Percentiles rank a stretch among this genome's conserved stretches.
These are phyloP conservation scores for Symphodus melops DNA, from an alignment of 2,113 vertebrate genomes.

Conservation along the genomic window DNA sequence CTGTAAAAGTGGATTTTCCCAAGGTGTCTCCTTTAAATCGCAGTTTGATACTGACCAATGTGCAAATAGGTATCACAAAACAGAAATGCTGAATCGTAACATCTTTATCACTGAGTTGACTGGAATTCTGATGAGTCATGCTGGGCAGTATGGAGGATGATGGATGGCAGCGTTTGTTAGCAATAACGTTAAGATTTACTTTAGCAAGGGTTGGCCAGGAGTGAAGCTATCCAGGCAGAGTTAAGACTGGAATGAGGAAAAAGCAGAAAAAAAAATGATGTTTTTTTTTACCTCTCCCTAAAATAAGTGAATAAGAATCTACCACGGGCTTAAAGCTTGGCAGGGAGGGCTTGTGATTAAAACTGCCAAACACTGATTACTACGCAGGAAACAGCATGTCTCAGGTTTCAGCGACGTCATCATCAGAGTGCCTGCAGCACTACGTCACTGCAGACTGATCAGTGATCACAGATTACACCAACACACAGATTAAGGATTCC, in stretches of 20 bases:
- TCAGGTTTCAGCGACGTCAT: slow-evolving; percentile 52
- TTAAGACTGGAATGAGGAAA: slow-evolving; percentile 7
- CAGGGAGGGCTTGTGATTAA: slow-evolving; percentile 66
- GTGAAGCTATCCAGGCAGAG: slow-evolving; percentile 33
- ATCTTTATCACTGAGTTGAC: not conserved
- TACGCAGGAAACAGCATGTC: slow-evolving; percentile 41
- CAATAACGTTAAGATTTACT: slow-evolving; percentile 8
- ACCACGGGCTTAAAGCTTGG: slow-evolving; percentile 71
- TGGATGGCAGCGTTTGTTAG: slow-evolving; percentile 4
- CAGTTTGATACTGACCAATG: not conserved
- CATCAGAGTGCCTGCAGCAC: slow-evolving; percentile 17
- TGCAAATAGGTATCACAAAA: not conserved
- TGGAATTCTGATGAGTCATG: slow-evolving; percentile 23
- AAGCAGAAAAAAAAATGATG: slow-evolving; percentile 38
- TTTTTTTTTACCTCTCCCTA: slow-evolving; percentile 31
- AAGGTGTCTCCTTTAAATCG: no score
- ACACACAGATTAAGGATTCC: slow-evolving; percentile 13
- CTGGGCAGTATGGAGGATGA: slow-evolving; percentile 10
- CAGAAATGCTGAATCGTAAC: not conserved
- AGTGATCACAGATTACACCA: slow-evolving; percentile 44
- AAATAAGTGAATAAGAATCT: slow-evolving; percentile 70
- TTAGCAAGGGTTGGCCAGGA: not conserved
- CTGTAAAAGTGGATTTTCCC: no score
- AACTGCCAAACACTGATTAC: slow-evolving; percentile 70
- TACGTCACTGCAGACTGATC: slow-evolving; percentile 49